Evolutionary conservation across 2,888 invertebrate species (phyloP), one percentile per base, ranked within the genome.

Genomic region (Gisinianus flammeolus): DNA sequence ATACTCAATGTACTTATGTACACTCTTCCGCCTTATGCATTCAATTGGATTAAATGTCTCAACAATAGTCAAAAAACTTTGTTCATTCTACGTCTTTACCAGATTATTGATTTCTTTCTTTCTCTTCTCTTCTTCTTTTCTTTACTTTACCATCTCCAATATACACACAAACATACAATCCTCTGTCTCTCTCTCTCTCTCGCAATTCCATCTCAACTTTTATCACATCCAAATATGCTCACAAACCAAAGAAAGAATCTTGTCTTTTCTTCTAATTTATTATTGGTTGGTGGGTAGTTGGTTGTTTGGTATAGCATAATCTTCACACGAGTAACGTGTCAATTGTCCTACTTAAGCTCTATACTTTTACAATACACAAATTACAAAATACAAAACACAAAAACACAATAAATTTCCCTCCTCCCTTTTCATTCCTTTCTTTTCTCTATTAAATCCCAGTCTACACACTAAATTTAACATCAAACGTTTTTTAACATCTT

Each of bases 21-120:
- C 8, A 22, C 24, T 62, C 62, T 62, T 62, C 62, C 62, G 62
- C 62, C 62, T 62, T 62, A 6, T 62, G 62, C 62, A 62, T 62
- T 62, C 62, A 62, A 62, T 62, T 62, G 62, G 62, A 62, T 62
- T 62, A 62, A 62, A 62, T 62, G 62, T 62, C 62, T 62, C 26
- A 12, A 62, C 62, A 62, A 62, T 62, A 62, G 44, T 44, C 26
- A 24, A 62, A 22, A 62, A 62, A 62, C 62, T 62, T 62, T 62
- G 62, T 62, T 24, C 28, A 26, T 26, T 28, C 62, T 62, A 22
- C 62, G 22, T 26, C 62, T 62, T 62, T 10, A 24, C 62, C 28
- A 62, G 24, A 26, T 62, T 62, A 62, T 62, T 62, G 62, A 62
- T 62, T 26, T 26, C 28, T 62, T 62, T 62, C 4, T 62, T 62